phyloP scores from a whole-genome alignment of 2,888 invertebrate genomes.

The Dasysyrphus tricinctus region DNA sequence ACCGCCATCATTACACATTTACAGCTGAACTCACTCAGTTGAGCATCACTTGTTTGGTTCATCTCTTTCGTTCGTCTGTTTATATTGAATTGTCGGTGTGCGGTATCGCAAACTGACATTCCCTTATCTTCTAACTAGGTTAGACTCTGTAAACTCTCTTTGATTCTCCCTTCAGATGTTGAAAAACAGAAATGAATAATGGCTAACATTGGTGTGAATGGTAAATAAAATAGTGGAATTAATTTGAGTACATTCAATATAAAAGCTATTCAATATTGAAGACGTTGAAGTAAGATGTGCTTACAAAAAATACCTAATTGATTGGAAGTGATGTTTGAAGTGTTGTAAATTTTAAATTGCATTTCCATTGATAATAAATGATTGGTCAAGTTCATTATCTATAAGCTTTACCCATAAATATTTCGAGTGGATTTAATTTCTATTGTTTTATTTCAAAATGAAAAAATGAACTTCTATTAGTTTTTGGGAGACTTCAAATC shows the following conservation, averaged over 20 bases:
- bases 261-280: neutral
- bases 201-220: slow-evolving; percentile 2
- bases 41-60: slow-evolving; percentile 38
- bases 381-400: too few species aligned
- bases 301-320: neutral
- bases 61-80: slow-evolving; percentile 26
- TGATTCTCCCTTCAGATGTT: neutral
- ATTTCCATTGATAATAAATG: too few species aligned
- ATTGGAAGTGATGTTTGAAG: too few species aligned
- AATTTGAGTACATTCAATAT: slow-evolving; percentile 9
- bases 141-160: slow-evolving; percentile 41
- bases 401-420: too few species aligned
- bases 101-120: slow-evolving; percentile 40
- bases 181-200: slow-evolving; percentile 12
- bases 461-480: too few species aligned
- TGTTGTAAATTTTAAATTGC: too few species aligned
- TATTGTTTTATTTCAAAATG: too few species aligned
- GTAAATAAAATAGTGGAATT: neutral
- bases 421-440: too few species aligned
- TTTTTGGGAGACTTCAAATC: too few species aligned
- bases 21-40: slow-evolving; percentile 47
- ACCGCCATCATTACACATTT: slow-evolving; percentile 29
- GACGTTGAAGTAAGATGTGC: neutral
- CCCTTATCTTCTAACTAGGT: slow-evolving; percentile 49
- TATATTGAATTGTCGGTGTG: slow-evolving; percentile 31